These are phyloP conservation scores for Brachirus orientalis DNA, from an alignment of 2,113 vertebrate genomes.

Conservation along the genomic window DNA sequence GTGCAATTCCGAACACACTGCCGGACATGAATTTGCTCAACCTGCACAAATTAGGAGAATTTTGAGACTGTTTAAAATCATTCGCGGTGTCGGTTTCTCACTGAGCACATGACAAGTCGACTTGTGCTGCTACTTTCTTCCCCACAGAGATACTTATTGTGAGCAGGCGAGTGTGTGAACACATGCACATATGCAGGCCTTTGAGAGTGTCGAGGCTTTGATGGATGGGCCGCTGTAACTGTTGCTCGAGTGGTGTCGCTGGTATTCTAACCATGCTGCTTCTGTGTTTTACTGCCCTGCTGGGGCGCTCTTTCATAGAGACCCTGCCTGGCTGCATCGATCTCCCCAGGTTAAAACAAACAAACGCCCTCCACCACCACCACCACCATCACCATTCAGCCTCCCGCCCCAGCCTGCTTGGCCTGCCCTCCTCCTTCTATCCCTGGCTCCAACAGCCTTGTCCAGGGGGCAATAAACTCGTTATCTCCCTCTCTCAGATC, in stretches of 20 bases:
- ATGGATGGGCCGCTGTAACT: slow-evolving; percentile 65
- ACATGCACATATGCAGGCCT: slow-evolving; percentile 41
- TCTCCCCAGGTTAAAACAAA: slow-evolving; percentile 85
- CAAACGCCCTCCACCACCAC: slow-evolving; percentile 61
- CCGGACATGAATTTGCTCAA: slow-evolving; percentile 35
- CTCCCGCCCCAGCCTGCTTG: slow-evolving; percentile 63
- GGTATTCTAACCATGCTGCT: slow-evolving; percentile 82
- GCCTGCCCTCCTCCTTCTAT: slow-evolving; percentile 70
- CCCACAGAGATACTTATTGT: slow-evolving; percentile 9
- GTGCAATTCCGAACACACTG: slow-evolving; percentile 32
- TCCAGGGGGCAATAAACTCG: slow-evolving; percentile 87
- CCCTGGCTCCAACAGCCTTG: slow-evolving; percentile 79
- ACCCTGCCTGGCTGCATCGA: slow-evolving; percentile 70
- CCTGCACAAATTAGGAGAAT: slow-evolving; percentile 39
- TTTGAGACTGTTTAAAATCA: slow-evolving; percentile 31
- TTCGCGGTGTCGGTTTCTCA: no score
- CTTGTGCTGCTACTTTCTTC: slow-evolving; percentile 34
- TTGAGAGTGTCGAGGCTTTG: slow-evolving; percentile 31
- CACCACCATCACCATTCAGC: slow-evolving; percentile 62
- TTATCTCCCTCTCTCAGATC: slow-evolving; percentile 87
- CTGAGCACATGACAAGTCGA: slow-evolving; percentile 42
- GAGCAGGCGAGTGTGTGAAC: slow-evolving; percentile 9
- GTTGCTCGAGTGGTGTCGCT: slow-evolving; percentile 52
- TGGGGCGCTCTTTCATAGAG: slow-evolving; percentile 67
- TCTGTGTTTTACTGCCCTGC: slow-evolving; percentile 71